Evolutionary conservation across 2,797 vertebrate species (phyloP).

Genomic region (Arremon brunneinucha): DNA sequence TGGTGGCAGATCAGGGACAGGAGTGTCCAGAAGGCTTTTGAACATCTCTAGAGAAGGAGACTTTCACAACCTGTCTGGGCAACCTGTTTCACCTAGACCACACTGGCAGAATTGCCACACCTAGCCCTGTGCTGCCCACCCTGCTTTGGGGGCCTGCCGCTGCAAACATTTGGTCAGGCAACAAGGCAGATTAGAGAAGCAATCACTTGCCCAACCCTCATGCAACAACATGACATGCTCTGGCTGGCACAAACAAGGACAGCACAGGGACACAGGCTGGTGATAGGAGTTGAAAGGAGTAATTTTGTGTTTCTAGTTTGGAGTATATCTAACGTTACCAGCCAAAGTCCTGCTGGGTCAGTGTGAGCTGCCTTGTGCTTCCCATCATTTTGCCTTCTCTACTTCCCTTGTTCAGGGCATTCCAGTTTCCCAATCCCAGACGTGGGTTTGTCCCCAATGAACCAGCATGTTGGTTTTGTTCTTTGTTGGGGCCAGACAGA

Average conservation of each 20-base stretch:
- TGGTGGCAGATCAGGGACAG: background rate
- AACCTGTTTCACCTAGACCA: background rate
- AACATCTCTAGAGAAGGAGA: background rate
- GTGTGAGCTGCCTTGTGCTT: background rate
- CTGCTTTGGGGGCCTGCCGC: background rate
- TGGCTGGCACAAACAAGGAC: background rate
- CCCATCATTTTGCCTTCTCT: background rate
- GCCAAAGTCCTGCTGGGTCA: background rate
- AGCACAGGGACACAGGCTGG: fast-evolving
- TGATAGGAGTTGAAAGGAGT: background rate
- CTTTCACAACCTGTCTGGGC: background rate
- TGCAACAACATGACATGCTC: background rate
- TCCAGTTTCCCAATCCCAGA: background rate
- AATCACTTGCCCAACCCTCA: background rate
- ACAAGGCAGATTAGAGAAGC: background rate
- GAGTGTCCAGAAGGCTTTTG: background rate
- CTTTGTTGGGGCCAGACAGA: background rate
- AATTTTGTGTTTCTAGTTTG: background rate
- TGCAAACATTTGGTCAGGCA: background rate
- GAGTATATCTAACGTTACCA: background rate
- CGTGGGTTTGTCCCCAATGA: background rate
- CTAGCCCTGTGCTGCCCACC: background rate
- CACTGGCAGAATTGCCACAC: background rate
- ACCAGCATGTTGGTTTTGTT: background rate
- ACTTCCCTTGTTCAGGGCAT: background rate